Conservation (phyloP, 92 coral and sea anemone genomes). For the Parazoanthus swiftii region DNA sequence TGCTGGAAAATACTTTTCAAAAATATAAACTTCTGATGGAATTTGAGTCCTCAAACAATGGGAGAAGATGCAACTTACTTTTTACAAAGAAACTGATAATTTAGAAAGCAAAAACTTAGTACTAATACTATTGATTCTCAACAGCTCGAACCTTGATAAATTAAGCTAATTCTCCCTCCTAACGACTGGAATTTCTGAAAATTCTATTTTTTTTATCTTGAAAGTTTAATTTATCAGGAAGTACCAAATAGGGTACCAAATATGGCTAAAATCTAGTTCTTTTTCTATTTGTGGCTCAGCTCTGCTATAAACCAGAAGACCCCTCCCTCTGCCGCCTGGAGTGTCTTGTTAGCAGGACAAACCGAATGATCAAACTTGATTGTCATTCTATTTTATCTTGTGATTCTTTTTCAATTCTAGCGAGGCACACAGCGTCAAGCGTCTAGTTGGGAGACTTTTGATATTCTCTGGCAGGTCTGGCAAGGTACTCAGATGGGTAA, state of each 20-base stretch:
- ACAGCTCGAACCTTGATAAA: too few relatives aligned
- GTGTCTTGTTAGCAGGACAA: not conserved
- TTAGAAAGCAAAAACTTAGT: too few relatives aligned
- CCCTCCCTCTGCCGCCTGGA: not conserved
- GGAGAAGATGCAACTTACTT: too few relatives aligned
- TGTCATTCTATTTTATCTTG: not conserved
- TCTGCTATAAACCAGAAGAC: not conserved
- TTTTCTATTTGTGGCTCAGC: not conserved
- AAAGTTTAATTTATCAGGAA: too few relatives aligned
- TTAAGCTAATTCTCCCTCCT: too few relatives aligned
- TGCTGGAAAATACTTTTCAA: too few relatives aligned
- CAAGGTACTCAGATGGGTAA: constrained; percentile 78
- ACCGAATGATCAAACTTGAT: not conserved
- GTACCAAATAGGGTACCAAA: not conserved
- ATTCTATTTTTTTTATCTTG: too few relatives aligned
- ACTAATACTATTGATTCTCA: too few relatives aligned
- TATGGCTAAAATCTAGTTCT: not conserved
- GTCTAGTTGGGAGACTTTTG: constrained; percentile 84
- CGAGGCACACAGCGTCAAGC: constrained; percentile 80
- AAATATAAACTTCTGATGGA: too few relatives aligned
- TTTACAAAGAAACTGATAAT: too few relatives aligned
- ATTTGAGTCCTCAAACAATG: too few relatives aligned
- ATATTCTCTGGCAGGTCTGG: constrained; percentile 96
- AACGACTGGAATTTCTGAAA: too few relatives aligned
- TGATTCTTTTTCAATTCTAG: constrained; percentile 38